These are phyloP conservation scores for Cheilosia impressa DNA, from an alignment of 2,888 invertebrate genomes.

Conservation along the genomic window DNA sequence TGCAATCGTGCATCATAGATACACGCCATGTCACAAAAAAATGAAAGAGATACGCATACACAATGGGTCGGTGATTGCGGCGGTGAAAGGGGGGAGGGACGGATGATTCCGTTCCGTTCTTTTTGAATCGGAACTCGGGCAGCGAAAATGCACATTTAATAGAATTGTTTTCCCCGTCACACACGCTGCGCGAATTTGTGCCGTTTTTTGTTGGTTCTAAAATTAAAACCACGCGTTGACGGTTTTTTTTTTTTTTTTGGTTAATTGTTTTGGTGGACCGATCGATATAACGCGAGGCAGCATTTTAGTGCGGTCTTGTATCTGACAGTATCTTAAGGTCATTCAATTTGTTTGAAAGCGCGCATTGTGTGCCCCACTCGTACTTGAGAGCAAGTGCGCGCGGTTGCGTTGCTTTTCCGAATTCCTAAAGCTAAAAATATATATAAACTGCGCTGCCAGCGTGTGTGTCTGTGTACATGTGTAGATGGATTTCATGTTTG, in stretches of 20 bases:
- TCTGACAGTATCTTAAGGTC: constrained; percentile 58
- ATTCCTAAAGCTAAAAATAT: constrained; percentile 70
- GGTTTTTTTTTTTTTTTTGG: no score
- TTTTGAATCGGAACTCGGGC: background rate
- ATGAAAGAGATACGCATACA: constrained; percentile 43
- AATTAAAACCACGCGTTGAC: constrained; percentile 57
- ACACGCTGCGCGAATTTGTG: constrained; percentile 46
- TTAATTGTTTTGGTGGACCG: background rate
- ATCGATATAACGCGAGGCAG: constrained; percentile 1
- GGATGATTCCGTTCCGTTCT: no score
- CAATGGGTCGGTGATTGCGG: no score
- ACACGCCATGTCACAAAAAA: constrained; percentile 14
- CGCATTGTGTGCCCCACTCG: constrained; percentile 11
- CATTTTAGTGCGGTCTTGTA: constrained; percentile 5
- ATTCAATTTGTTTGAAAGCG: constrained; percentile 38
- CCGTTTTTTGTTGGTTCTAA: constrained; percentile 32
- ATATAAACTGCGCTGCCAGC: constrained; percentile 1
- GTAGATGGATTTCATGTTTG: background rate
- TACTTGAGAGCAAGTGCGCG: background rate
- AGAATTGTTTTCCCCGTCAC: constrained; percentile 31
- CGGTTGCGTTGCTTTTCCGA: constrained; percentile 54
- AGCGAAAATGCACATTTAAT: constrained; percentile 13
- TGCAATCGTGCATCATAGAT: constrained; percentile 61
- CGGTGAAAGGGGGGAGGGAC: no score
- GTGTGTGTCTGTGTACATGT: background rate